These are phyloP conservation scores for Drosophila kikkawai DNA, from an alignment of 1,140 invertebrate genomes.

Conservation along the genomic window DNA sequence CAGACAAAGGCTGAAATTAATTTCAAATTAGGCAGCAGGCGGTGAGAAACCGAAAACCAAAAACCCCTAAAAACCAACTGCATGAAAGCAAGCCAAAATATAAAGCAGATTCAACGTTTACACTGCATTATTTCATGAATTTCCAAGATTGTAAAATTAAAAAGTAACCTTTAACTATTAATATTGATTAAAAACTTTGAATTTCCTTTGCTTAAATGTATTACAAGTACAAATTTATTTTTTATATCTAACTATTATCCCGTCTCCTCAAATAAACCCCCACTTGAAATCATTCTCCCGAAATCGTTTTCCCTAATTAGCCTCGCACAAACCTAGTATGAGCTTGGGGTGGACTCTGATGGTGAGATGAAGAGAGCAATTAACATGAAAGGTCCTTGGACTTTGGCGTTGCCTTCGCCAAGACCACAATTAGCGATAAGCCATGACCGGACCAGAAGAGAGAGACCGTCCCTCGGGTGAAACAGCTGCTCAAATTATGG, in stretches of 20 bases:
- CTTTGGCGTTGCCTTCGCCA: slow-evolving; percentile 49
- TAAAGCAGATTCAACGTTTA: slow-evolving; percentile 14
- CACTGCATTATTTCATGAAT: neutral
- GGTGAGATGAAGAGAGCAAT: slow-evolving; percentile 49
- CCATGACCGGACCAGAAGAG: slow-evolving; percentile 34
- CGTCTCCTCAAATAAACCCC: neutral
- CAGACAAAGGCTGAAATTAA: slow-evolving; percentile 74
- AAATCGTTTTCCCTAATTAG: neutral
- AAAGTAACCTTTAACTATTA: neutral
- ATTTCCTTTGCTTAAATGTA: neutral
- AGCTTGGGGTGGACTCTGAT: neutral
- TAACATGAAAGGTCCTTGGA: slow-evolving; percentile 74
- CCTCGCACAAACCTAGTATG: slow-evolving; percentile 15
- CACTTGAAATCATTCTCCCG: neutral
- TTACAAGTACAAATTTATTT: neutral
- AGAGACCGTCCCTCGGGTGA: slow-evolving; percentile 25
- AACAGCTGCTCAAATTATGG: slow-evolving; percentile 69
- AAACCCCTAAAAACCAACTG: slow-evolving; percentile 29
- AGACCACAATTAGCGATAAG: slow-evolving; percentile 77
- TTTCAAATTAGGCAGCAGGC: slow-evolving; percentile 69
- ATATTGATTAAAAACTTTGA: neutral
- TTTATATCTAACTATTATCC: neutral
- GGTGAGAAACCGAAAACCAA: slow-evolving; percentile 50
- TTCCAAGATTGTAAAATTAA: neutral
- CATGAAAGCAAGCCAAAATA: slow-evolving; percentile 9